These are phyloP conservation scores for Crambe crambe DNA, from an alignment of 37 sponge, comb jelly and placozoan species.

Conservation along the genomic window DNA sequence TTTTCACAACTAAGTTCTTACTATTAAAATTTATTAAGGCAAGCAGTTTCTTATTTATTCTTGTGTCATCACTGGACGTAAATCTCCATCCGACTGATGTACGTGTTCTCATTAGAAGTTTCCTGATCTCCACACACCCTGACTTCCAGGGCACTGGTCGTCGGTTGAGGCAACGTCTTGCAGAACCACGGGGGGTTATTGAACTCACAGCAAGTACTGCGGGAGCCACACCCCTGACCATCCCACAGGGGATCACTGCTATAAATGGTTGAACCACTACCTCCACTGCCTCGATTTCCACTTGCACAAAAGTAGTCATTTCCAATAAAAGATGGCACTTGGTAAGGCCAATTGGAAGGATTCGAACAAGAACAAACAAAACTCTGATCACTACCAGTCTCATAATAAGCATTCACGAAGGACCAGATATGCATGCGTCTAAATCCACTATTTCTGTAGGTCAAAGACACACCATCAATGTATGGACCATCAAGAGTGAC, in stretches of 20 bases:
- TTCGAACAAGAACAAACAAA: not conserved
- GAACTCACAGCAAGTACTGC: conserved; percentile 23
- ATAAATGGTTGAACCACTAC: not conserved
- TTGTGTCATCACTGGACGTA: conserved; percentile 24
- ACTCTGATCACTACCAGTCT: not conserved
- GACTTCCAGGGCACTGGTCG: conserved; percentile 2
- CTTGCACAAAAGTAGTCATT: conserved; percentile 27
- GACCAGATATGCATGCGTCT: conserved; percentile 44
- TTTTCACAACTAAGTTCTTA: too few species aligned
- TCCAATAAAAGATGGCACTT: conserved; percentile 16
- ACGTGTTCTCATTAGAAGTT: not conserved
- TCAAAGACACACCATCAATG: conserved; percentile 38
- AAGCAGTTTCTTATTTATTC: too few species aligned
- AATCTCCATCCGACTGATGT: not conserved
- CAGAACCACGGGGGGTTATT: conserved; percentile 38
- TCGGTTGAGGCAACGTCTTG: conserved; percentile 2
- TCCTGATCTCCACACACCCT: conserved; percentile 10
- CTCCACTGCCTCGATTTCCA: not conserved
- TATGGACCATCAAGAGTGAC: conserved; percentile 15
- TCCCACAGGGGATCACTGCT: conserved; percentile 27
- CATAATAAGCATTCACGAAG: conserved; percentile 27
- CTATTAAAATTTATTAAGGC: too few species aligned
- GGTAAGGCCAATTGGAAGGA: not conserved
- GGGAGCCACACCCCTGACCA: conserved; percentile 14
- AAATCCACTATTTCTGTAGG: not conserved